Conservation (phyloP, 2,797 vertebrate species). For the Gallinago stenura region DNA sequence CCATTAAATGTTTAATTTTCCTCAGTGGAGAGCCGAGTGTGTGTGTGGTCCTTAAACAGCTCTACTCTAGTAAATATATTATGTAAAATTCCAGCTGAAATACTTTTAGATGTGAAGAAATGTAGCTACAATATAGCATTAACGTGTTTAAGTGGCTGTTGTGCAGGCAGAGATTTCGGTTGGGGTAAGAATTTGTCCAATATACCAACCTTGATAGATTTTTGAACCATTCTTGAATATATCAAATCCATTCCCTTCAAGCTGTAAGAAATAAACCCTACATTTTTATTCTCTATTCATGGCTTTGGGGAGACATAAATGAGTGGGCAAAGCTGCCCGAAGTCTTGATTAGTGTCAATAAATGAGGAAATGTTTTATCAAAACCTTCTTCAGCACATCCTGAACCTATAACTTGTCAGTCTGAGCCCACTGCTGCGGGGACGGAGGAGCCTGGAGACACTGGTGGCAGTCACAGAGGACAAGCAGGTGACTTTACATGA, state of each 20-base stretch:
- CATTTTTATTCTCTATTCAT: background rate
- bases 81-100: background rate
- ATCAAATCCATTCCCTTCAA: background rate
- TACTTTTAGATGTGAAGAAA: background rate
- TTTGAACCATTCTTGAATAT: background rate
- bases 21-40: background rate
- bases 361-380: background rate
- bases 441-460: fast-evolving
- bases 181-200: background rate
- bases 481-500: background rate
- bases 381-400: background rate
- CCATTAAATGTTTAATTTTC: background rate
- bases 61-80: background rate
- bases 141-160: background rate
- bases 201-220: background rate
- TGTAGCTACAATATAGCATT: background rate
- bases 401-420: background rate
- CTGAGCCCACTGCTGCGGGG: background rate
- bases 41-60: background rate
- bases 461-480: background rate
- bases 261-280: background rate
- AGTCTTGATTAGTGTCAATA: background rate
- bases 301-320: background rate
- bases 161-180: background rate
- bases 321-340: background rate